A percentile compares a stretch with the other conserved stretches of the same genome.
Evolutionary conservation across 2,797 vertebrate genomes (phyloP).

Genomic region (Caiman crocodilus): DNA sequence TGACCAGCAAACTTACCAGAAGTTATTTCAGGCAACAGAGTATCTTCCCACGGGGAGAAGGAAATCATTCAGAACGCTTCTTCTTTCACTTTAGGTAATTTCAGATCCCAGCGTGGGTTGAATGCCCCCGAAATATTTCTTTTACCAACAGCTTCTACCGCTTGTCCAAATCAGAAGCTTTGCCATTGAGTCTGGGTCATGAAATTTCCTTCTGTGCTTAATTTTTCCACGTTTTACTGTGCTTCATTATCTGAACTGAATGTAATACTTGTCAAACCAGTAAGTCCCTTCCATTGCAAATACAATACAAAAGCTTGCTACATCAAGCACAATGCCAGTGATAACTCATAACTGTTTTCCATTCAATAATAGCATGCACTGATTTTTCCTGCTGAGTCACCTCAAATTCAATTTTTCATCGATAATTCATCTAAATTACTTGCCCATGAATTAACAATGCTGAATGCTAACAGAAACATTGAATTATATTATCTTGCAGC

Average conservation of each 20-base stretch:
- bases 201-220: neutral
- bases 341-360: slow-evolving; percentile 49
- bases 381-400: slow-evolving; percentile 69
- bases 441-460: slow-evolving; percentile 68
- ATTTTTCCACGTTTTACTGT: slow-evolving; percentile 22
- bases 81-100: neutral
- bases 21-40: neutral
- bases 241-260: slow-evolving; percentile 55
- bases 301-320: neutral
- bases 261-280: neutral
- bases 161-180: neutral
- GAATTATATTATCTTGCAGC: slow-evolving; percentile 65
- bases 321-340: neutral
- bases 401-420: slow-evolving; percentile 69
- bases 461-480: slow-evolving; percentile 64
- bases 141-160: neutral
- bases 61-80: neutral
- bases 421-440: slow-evolving; percentile 70
- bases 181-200: neutral
- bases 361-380: slow-evolving; percentile 51
- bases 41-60: neutral
- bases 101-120: neutral
- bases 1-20: neutral
- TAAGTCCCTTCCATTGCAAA: neutral
- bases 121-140: neutral